These are phyloP conservation scores for Pristionchus maxplancki DNA, from an alignment of 2,888 invertebrate species.

Conservation along the genomic window DNA sequence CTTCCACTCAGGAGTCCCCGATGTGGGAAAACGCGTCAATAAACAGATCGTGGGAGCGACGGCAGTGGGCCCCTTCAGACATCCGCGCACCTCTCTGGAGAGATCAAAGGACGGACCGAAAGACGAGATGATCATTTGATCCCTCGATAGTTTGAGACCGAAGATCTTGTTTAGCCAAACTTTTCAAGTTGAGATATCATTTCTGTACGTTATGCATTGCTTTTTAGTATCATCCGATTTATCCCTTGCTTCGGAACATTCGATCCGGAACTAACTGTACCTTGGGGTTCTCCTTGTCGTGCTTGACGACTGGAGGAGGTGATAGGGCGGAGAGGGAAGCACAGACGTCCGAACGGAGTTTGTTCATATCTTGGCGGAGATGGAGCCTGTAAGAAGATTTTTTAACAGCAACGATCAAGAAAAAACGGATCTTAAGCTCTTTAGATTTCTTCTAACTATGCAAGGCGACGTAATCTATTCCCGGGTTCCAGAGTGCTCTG, in stretches of 20 bases:
- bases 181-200: too few relatives aligned
- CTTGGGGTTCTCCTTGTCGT: constrained; percentile 24
- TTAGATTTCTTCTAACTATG: neutral
- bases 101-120: neutral
- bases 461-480: neutral
- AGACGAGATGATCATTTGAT: neutral
- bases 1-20: neutral
- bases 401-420: neutral
- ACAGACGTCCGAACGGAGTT: constrained; percentile 51
- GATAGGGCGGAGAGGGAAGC: constrained; percentile 37
- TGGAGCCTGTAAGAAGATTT: constrained; percentile 44
- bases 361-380: constrained; percentile 53
- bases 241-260: too few relatives aligned
- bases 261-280: too few relatives aligned
- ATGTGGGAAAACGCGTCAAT: constrained; percentile 5
- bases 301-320: neutral
- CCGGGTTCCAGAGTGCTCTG: neutral
- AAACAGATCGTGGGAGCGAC: neutral
- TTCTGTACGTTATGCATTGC: too few relatives aligned
- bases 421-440: neutral
- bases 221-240: too few relatives aligned
- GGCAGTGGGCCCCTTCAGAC: neutral
- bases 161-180: neutral
- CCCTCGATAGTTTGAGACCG: neutral
- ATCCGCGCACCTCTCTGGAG: neutral